Percentiles rank a stretch among this genome's conserved stretches.
phyloP scores from a whole-genome alignment of 2,113 vertebrate genomes.

The Cynopterus brachyotis region DNA sequence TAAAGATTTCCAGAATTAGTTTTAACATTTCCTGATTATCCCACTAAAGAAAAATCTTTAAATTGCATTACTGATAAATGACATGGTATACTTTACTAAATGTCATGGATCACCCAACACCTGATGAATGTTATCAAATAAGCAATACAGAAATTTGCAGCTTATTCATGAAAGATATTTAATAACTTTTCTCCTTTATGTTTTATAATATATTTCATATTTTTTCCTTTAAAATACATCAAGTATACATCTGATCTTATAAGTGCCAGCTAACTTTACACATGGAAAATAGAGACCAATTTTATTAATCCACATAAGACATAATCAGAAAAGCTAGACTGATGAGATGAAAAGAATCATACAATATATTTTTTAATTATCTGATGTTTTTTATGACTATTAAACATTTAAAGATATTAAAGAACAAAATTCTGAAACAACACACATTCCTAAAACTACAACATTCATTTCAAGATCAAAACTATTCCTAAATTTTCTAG shows the following conservation, averaged over 20 bases:
- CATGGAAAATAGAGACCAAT: not conserved
- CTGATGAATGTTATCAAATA: conserved; percentile 2
- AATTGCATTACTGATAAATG: not conserved
- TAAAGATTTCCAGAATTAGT: not conserved
- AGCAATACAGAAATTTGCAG: not conserved
- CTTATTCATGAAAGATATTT: not conserved
- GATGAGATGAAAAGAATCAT: not conserved
- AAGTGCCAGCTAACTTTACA: conserved; percentile 10
- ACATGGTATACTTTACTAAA: not conserved
- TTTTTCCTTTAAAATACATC: not conserved
- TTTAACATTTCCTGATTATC: conserved; percentile 20
- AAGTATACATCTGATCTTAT: not conserved
- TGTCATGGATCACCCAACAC: not conserved
- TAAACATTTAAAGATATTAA: not conserved
- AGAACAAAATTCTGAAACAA: not conserved
- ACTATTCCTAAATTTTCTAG: not conserved
- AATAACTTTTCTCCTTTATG: not conserved
- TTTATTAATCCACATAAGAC: not conserved
- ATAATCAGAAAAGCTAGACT: not conserved
- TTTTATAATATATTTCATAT: not conserved
- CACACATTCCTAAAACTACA: not conserved
- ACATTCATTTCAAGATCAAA: not conserved
- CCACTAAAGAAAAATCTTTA: not conserved
- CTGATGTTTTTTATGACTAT: not conserved
- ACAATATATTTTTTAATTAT: not conserved